These are phyloP conservation scores for Nycteola revayana DNA, from an alignment of 2,888 invertebrate genomes.

Conservation along the genomic window DNA sequence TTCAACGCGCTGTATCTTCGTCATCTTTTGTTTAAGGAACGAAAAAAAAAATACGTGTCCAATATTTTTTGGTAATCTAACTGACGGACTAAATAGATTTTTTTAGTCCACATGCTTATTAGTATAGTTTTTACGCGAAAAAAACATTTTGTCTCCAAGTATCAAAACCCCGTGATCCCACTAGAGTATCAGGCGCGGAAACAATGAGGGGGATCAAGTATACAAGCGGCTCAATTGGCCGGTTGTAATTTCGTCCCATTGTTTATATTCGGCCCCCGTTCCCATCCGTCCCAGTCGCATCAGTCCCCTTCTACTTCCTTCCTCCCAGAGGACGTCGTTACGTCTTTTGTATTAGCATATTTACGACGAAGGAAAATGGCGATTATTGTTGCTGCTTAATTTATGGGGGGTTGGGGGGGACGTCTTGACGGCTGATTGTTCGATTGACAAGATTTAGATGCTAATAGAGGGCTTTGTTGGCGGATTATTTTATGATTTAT, in stretches of 20 bases:
- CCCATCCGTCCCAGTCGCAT: conserved; percentile 38
- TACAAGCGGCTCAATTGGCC: conserved; percentile 78
- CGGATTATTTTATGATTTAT: too few species aligned
- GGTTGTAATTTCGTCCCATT: conserved; percentile 77
- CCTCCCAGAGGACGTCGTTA: conserved; percentile 60
- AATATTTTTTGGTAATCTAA: too few species aligned
- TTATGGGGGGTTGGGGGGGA: conserved; percentile 31
- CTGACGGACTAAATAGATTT: too few species aligned
- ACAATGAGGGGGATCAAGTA: conserved; percentile 78
- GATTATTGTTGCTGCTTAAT: conserved; percentile 52
- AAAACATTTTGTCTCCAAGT: too few species aligned
- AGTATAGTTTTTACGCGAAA: too few species aligned
- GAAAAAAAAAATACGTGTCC: too few species aligned
- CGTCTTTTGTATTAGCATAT: conserved; percentile 63
- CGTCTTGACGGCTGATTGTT: too few species aligned
- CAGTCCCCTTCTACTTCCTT: conserved; percentile 19
- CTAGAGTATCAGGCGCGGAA: conserved; percentile 61
- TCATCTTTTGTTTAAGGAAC: too few species aligned
- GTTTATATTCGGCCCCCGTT: conserved; percentile 63
- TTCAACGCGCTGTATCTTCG: too few species aligned
- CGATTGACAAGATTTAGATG: too few species aligned
- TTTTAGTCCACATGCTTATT: too few species aligned
- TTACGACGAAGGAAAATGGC: conserved; percentile 50
- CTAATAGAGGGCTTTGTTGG: too few species aligned
- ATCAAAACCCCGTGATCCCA: conserved; percentile 46